Evolutionary conservation across 2,888 invertebrate species (phyloP).

Genomic region (Drosophila eohydei): DNA sequence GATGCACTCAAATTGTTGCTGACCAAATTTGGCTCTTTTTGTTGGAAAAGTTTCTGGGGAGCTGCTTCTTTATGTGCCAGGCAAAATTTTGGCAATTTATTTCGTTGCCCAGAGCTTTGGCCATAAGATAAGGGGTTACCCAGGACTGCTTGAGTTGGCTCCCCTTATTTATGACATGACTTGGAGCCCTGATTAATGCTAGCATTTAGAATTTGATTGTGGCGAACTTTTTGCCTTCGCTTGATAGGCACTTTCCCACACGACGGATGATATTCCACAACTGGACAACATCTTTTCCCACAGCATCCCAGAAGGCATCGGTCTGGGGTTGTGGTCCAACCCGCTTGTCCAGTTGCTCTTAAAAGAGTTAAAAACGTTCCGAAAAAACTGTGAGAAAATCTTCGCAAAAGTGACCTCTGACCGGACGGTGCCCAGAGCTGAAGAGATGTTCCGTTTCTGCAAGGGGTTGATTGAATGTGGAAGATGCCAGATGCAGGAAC

Average conservation of each 20-base stretch:
- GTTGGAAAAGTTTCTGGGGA: conserved; percentile 50
- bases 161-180: conserved; percentile 58
- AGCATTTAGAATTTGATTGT: conserved; percentile 43
- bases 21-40: conserved; percentile 62
- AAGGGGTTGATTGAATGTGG: conserved; percentile 61
- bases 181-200: conserved; percentile 57
- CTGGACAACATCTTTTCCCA: conserved; percentile 67
- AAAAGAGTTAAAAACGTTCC: conserved; percentile 69
- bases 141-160: conserved; percentile 40
- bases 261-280: conserved; percentile 60
- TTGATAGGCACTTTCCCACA: conserved; percentile 47
- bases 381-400: conserved; percentile 79
- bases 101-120: conserved; percentile 50
- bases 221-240: conserved; percentile 27
- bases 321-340: conserved; percentile 44
- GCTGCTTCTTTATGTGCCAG: conserved; percentile 53
- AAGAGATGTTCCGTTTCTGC: conserved; percentile 29
- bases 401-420: conserved; percentile 76
- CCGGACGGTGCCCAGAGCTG: conserved; percentile 47
- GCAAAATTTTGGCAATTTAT: conserved; percentile 66
- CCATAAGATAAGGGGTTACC: conserved; percentile 64
- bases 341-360: conserved; percentile 61
- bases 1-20: conserved; percentile 57
- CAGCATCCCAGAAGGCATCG: conserved; percentile 49
- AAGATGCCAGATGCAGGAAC: conserved; percentile 52